Conservation (phyloP, 2,797 vertebrate species). For the Malurus splendens region DNA sequence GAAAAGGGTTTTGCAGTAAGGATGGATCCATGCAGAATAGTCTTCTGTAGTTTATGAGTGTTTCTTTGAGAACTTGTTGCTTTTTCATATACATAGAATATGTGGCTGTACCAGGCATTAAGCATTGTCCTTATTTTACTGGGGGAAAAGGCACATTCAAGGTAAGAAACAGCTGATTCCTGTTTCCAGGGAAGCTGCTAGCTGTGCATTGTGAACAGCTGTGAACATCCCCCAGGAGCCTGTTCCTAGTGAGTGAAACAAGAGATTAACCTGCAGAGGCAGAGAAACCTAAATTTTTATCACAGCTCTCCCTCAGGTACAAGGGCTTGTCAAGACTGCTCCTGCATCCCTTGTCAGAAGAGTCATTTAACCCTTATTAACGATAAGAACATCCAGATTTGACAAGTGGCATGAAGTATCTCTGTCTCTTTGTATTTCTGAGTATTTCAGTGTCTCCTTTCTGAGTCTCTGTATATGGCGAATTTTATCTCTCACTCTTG, state of each 20-base stretch:
- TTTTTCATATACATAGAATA: not conserved
- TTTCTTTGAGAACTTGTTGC: not conserved
- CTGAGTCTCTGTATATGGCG: not conserved
- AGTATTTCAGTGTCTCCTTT: not conserved
- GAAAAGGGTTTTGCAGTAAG: not conserved
- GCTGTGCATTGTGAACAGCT: not conserved
- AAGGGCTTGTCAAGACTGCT: not conserved
- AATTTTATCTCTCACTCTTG: not conserved
- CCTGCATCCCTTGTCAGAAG: not conserved
- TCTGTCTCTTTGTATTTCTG: not conserved
- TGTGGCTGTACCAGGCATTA: not conserved
- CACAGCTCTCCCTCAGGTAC: not conserved
- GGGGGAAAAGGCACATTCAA: not conserved
- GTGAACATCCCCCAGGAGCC: not conserved
- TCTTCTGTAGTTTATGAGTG: not conserved
- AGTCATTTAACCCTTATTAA: not conserved
- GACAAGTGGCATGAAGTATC: not conserved
- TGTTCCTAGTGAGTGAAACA: not conserved
- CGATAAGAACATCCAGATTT: not conserved
- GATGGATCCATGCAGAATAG: not conserved
- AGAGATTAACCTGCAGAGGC: not conserved
- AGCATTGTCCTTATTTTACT: not conserved
- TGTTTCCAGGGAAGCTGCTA: not conserved
- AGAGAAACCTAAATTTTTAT: not conserved
- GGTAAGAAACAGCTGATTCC: not conserved